Percentiles rank a stretch among this genome's conserved stretches.
Conservation (phyloP, 2,113 vertebrate genomes). For the Toxostoma redivivum region DNA sequence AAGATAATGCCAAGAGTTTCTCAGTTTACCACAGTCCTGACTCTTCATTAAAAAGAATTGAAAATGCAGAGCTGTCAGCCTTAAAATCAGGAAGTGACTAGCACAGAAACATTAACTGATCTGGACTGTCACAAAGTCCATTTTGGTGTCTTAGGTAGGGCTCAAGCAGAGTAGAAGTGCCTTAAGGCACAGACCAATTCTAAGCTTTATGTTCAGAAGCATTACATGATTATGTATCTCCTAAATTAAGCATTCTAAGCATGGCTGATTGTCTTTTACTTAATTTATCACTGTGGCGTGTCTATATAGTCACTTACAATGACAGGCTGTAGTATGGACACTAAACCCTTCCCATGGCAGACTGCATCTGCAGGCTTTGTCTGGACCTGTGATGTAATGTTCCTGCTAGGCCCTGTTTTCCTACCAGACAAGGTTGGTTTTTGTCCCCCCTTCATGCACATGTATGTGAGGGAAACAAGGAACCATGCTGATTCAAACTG, state of each 20-base stretch:
- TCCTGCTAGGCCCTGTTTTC: not conserved
- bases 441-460: fast-evolving
- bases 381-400: not conserved
- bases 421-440: not conserved
- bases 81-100: not conserved
- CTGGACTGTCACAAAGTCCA: not conserved
- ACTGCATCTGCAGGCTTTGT: not conserved
- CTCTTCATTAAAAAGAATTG: not conserved
- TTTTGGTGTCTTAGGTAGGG: constrained; percentile 22
- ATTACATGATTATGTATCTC: not conserved
- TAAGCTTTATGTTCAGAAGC: constrained; percentile 3
- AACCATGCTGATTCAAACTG: not conserved
- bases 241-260: constrained; percentile 22
- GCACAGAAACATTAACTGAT: not conserved
- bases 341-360: not conserved
- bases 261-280: not conserved
- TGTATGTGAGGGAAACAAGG: not conserved
- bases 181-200: not conserved
- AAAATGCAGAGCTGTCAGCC: not conserved
- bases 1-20: not conserved
- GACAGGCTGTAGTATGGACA: not conserved
- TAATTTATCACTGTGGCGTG: not conserved
- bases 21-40: not conserved
- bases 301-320: not conserved
- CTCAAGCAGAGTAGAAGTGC: constrained; percentile 20